phyloP scores from a whole-genome alignment of 2,797 vertebrate species.

The Myotis daubentonii region DNA sequence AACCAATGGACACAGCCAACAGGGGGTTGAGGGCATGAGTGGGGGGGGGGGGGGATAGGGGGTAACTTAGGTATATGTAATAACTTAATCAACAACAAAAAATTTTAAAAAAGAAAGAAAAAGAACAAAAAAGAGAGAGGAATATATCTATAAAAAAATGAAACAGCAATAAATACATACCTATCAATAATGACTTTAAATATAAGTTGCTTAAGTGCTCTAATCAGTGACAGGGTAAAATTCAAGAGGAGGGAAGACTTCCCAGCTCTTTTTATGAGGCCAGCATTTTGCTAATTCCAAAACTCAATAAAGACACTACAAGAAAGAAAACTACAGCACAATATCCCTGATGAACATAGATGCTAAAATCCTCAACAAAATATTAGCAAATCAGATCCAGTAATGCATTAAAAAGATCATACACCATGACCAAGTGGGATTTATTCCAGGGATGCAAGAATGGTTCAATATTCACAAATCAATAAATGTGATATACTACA shows the following conservation, averaged over 20 bases:
- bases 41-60: too few species aligned
- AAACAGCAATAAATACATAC: background rate
- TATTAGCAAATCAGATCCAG: background rate
- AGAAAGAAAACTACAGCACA: background rate
- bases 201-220: background rate
- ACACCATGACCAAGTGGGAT: background rate
- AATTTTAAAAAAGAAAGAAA: too few species aligned
- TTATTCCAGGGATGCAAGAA: background rate
- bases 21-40: too few species aligned
- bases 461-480: background rate
- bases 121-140: background rate
- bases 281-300: background rate
- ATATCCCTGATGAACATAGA: background rate
- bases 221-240: background rate
- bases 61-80: too few species aligned
- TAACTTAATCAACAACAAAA: too few species aligned
- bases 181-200: background rate
- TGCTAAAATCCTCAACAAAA: background rate
- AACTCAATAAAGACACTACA: background rate
- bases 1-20: too few species aligned
- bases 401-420: background rate
- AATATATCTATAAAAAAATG: background rate
- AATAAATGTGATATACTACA: background rate
- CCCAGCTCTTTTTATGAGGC: background rate
- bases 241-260: background rate